Evolutionary conservation across 92 coral and sea anemone genomes (phyloP).

Genomic region (Umimayanthus kanabou): DNA sequence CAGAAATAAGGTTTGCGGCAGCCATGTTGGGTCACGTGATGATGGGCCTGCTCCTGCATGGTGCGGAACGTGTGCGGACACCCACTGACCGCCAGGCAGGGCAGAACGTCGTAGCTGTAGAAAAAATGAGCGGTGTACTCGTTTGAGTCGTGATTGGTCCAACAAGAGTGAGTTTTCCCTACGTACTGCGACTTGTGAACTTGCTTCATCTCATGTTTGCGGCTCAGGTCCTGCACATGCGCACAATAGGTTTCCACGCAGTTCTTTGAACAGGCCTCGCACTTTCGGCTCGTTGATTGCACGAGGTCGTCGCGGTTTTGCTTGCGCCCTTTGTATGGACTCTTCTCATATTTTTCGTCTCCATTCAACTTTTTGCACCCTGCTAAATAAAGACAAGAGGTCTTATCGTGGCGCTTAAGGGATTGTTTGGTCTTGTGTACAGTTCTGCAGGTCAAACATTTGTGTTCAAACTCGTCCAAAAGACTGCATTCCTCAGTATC

Average conservation of each 20-base stretch:
- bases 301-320: slow-evolving; percentile 9
- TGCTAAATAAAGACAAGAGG: slow-evolving; percentile 77
- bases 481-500: slow-evolving; percentile 50
- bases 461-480: slow-evolving; percentile 62
- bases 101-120: slow-evolving; percentile 76
- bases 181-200: slow-evolving; percentile 73
- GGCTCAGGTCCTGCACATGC: slow-evolving; percentile 55
- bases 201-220: slow-evolving; percentile 69
- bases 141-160: slow-evolving; percentile 66
- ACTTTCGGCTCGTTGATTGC: slow-evolving; percentile 2
- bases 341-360: slow-evolving; percentile 26
- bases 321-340: background rate
- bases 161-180: slow-evolving; percentile 87
- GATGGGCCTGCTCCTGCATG: slow-evolving; percentile 86
- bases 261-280: slow-evolving; percentile 59
- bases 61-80: slow-evolving; percentile 77
- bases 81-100: slow-evolving; percentile 83
- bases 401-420: slow-evolving; percentile 65
- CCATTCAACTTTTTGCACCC: slow-evolving; percentile 65
- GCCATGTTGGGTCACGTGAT: slow-evolving; percentile 91
- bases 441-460: slow-evolving; percentile 71
- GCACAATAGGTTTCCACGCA: slow-evolving; percentile 77
- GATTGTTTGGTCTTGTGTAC: slow-evolving; percentile 60
- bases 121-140: slow-evolving; percentile 79
- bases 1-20: slow-evolving; percentile 82